phyloP scores from a whole-genome alignment of 2,888 invertebrate genomes.

The Orthonevra nobilis region DNA sequence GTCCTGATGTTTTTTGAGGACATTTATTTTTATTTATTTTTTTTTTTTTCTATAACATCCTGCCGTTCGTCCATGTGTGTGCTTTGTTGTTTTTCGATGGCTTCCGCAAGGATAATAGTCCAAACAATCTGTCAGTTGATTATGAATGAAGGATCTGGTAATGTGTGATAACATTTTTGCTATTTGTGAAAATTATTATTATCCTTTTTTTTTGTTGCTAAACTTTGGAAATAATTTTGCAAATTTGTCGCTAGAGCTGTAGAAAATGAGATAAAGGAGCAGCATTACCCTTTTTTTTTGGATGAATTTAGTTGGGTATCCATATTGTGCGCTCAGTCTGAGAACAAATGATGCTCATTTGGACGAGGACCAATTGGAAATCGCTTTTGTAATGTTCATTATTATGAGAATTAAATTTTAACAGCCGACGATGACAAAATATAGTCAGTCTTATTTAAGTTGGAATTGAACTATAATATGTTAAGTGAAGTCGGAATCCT shows the following conservation, averaged over 20 bases:
- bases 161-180: constrained; percentile 61
- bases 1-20: constrained; percentile 46
- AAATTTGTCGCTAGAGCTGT: constrained; percentile 36
- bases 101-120: constrained; percentile 62
- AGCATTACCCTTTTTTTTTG: constrained; percentile 13
- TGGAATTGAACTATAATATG: no score
- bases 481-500: no score
- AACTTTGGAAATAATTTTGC: constrained; percentile 35
- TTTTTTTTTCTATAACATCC: not conserved
- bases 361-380: constrained; percentile 41
- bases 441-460: no score
- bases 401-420: constrained; percentile 24
- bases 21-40: constrained; percentile 10
- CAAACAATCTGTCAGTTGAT: constrained; percentile 63
- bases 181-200: constrained; percentile 4
- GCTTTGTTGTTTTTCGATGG: constrained; percentile 38
- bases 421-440: constrained; percentile 1
- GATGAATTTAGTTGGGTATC: constrained; percentile 24
- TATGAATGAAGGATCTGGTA: constrained; percentile 59
- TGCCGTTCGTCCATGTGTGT: constrained; percentile 1
- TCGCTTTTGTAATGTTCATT: constrained; percentile 34
- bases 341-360: constrained; percentile 12
- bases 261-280: constrained; percentile 46
- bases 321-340: no score
- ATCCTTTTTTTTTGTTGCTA: not conserved